Base-by-base conservation (phyloP, 2,888 invertebrate species). In the Bugulina stolonifera region DNA sequence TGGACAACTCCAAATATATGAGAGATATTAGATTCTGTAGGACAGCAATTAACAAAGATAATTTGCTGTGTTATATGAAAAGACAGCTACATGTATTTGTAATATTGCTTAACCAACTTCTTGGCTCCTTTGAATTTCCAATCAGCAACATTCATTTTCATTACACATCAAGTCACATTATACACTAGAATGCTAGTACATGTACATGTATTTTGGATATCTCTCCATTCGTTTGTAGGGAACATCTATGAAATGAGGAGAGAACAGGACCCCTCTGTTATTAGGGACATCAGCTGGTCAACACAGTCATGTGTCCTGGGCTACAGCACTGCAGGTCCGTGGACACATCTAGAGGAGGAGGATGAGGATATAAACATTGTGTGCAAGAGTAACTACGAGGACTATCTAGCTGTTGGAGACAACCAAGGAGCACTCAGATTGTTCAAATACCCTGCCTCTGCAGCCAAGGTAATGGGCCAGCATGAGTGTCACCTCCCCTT, bases 361-460 rank as follows among this genome's bases (percentile, higher is more conserved):
- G 70, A 43, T 43, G 82, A 81, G 54, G 75, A 77, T 25, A 73
- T 81, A 54, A 78, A 77, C 71, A 77, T 77, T n/a, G 77, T 78
- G 3, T 74, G 74, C 71, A 74, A 80, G 25, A 79, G 79, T 32
- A 75, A 75, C 69, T 76, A 76, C 73, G 92, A 93, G 75, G 93
- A 94, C 80, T 88, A 93, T 77, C 86, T 94, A 0, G 89, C 91
- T 35, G 89, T 91, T 57, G 94, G 94, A 5, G 94, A 94, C 81
- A 90, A 91, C n/a, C 93, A 93, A 81, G 95, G 95, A 35, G 91
- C 93, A 80, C 83, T 95, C 25, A 87, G 93, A 72, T 86, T 94
- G 69, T 94, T 93, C 85, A 90, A 92, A 89, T 92, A 92, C 84
- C 94, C 94, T 0, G 93, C 93, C 10, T 64, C 64, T 2, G 27